A percentile compares a stretch with the other conserved stretches of the same genome.
Conservation (phyloP, 2,113 vertebrate genomes). For the Bos javanicus region DNA sequence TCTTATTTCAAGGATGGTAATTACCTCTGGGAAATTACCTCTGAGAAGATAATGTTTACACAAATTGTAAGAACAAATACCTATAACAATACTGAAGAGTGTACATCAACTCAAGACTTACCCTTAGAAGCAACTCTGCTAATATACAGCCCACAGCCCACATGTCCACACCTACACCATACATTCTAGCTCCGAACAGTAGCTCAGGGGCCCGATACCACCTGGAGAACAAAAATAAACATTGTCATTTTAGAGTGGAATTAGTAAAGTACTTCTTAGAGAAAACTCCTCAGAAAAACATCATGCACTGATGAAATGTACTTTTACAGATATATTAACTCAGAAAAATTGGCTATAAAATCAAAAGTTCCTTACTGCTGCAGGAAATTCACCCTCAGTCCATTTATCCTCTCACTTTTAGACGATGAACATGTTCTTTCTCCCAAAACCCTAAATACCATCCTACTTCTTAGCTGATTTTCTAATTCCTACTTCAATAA, state of each 20-base stretch:
- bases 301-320: background rate
- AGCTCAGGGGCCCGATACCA: conserved; percentile 98
- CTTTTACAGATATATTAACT: background rate
- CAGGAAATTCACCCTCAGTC: background rate
- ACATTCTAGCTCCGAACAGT: conserved; percentile 97
- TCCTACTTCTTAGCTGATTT: background rate
- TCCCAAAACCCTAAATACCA: background rate
- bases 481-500: background rate
- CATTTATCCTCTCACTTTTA: background rate
- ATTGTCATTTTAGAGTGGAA: conserved; percentile 11
- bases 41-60: background rate
- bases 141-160: conserved; percentile 99
- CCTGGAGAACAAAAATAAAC: conserved; percentile 78
- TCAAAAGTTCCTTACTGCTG: background rate
- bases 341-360: background rate
- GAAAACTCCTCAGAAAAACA: background rate
- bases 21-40: background rate
- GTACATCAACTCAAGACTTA: conserved; percentile 75
- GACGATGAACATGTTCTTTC: background rate
- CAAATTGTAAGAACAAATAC: background rate
- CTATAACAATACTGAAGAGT: background rate
- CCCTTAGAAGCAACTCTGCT: conserved; percentile 95
- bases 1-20: background rate
- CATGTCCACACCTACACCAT: conserved; percentile 98
- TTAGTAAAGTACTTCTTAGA: background rate